These are phyloP conservation scores for Plebejus argus DNA, from an alignment of 2,888 invertebrate genomes.

Conservation along the genomic window DNA sequence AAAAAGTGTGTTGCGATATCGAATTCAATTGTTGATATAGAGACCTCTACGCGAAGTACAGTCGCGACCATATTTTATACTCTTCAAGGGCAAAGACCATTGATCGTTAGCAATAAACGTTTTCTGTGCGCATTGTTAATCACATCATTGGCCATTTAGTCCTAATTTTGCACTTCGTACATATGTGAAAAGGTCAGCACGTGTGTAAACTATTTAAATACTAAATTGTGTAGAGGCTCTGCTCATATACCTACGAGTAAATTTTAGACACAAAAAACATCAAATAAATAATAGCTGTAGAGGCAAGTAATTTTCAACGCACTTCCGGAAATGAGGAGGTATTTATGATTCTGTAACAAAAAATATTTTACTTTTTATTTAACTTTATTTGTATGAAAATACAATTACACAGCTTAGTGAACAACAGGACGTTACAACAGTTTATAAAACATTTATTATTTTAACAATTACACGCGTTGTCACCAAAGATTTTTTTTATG, in stretches of 20 bases:
- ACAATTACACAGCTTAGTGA: not conserved
- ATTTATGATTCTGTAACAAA: not conserved
- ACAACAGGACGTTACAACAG: not conserved
- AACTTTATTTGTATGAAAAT: slow-evolving; percentile 15
- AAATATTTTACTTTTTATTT: not conserved
- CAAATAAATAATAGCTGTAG: no score
- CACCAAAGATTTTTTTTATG: not conserved
- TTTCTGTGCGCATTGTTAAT: not conserved
- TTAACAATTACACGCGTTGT: not conserved
- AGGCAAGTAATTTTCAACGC: no score
- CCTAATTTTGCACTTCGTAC: no score
- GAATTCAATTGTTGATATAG: slow-evolving; percentile 1
- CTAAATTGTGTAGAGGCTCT: no score
- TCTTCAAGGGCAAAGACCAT: not conserved
- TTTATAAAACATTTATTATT: not conserved
- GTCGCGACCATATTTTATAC: not conserved
- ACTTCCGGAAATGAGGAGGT: not conserved
- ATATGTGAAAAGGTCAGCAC: no score
- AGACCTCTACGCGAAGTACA: not conserved
- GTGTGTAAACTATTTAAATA: no score
- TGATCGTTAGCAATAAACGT: not conserved
- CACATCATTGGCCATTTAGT: no score
- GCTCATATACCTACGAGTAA: no score
- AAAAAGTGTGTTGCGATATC: not conserved
- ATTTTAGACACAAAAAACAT: no score